Evolutionary conservation across 2,888 invertebrate species (phyloP).

Genomic region (Itoplectis maculator): DNA sequence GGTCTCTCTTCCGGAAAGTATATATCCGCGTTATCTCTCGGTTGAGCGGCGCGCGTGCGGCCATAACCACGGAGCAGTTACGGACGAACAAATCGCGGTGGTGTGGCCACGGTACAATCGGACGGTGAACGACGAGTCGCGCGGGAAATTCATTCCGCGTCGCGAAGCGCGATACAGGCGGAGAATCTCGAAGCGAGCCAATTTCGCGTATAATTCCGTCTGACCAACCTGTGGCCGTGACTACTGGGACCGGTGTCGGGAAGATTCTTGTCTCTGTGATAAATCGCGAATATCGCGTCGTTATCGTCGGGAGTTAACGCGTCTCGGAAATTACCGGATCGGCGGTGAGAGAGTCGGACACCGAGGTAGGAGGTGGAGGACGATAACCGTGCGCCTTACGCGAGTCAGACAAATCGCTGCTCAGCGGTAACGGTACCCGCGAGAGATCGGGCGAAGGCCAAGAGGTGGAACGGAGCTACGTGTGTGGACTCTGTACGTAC

Average conservation of each 20-base stretch:
- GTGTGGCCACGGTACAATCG: no score
- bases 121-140: conserved; percentile 16
- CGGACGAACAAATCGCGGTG: conserved; percentile 40
- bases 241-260: neutral
- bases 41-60: neutral
- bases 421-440: conserved; percentile 31
- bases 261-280: conserved; percentile 3
- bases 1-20: neutral
- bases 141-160: neutral
- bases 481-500: neutral
- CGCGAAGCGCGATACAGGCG: neutral
- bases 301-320: neutral
- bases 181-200: neutral
- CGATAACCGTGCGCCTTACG: conserved; percentile 25
- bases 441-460: conserved; percentile 17
- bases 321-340: conserved; percentile 18
- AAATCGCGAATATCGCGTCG: neutral
- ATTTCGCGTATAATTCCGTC: conserved; percentile 21
- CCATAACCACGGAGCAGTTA: conserved; percentile 19
- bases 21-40: conserved; percentile 6
- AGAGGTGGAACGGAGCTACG: conserved; percentile 22
- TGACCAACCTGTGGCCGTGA: neutral
- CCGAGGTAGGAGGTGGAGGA: neutral
- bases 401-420: conserved; percentile 31
- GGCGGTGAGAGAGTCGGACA: neutral